A percentile compares a stretch with the other conserved stretches of the same genome.
Conservation (phyloP, 92 coral and sea anemone species). For the Isaurus tuberculatus region DNA sequence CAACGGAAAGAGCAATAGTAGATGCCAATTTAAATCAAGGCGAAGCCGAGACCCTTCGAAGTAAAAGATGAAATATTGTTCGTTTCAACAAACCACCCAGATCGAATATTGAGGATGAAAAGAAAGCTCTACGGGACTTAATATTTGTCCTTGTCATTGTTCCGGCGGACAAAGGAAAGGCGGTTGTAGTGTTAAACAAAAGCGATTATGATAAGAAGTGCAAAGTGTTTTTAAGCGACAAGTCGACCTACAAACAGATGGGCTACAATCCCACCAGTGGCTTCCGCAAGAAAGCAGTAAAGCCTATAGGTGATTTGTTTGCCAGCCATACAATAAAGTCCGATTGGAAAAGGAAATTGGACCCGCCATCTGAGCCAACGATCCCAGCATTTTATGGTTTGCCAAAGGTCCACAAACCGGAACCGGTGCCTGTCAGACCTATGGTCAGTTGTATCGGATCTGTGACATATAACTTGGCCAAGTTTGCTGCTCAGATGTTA, state of each 20-base stretch:
- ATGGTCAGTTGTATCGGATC: constrained; percentile 45
- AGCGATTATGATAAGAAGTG: constrained; percentile 40
- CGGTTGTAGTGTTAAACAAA: constrained; percentile 22
- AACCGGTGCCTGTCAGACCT: constrained; percentile 47
- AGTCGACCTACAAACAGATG: constrained; percentile 24
- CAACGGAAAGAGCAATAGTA: background rate
- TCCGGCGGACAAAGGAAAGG: background rate
- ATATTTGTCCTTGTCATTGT: background rate
- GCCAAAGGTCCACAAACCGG: constrained; percentile 50
- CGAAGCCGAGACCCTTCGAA: background rate
- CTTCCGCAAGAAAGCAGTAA: constrained; percentile 21
- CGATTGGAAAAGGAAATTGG: constrained; percentile 49
- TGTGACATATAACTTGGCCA: constrained; percentile 26
- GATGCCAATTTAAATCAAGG: constrained; percentile 24
- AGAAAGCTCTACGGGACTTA: no score
- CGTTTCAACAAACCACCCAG: background rate
- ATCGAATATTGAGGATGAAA: background rate
- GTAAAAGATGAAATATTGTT: background rate
- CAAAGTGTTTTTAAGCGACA: constrained; percentile 33
- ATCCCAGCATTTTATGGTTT: no score
- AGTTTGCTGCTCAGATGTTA: background rate
- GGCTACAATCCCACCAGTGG: constrained; percentile 50
- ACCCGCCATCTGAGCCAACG: constrained; percentile 55
- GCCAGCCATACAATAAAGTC: constrained; percentile 13
- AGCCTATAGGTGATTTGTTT: constrained; percentile 11